Percentiles rank a stretch among this genome's conserved stretches.
These are phyloP conservation scores for Gavialis gangeticus DNA, from an alignment of 2,113 vertebrate genomes.

Conservation along the genomic window DNA sequence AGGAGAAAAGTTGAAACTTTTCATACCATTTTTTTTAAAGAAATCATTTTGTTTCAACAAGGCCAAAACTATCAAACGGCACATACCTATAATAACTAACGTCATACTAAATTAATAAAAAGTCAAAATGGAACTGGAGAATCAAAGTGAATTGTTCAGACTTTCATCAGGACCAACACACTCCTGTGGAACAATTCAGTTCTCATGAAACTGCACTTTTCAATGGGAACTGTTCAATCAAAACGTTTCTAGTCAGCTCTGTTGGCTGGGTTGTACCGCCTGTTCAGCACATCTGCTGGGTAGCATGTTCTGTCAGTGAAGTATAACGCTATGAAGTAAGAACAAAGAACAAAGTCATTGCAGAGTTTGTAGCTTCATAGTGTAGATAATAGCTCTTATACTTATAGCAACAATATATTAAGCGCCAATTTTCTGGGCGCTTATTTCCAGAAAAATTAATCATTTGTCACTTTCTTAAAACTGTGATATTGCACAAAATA, in stretches of 20 bases:
- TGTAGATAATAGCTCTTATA: neutral
- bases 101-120: too few species aligned
- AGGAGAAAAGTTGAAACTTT: neutral
- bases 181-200: too few species aligned
- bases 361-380: neutral
- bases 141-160: too few species aligned
- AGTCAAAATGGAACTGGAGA: too few species aligned
- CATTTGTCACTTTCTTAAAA: neutral
- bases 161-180: too few species aligned
- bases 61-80: too few species aligned
- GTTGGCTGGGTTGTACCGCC: neutral
- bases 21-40: neutral
- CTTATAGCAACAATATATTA: neutral
- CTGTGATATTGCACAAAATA: neutral
- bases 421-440: neutral
- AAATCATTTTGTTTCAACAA: neutral
- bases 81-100: too few species aligned
- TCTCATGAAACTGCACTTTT: too few species aligned
- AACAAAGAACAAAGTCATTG: neutral
- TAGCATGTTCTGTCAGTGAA: neutral
- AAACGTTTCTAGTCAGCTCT: neutral
- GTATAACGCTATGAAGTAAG: neutral
- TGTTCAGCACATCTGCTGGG: neutral
- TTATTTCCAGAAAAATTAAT: neutral
- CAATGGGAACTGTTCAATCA: too few species aligned